These are phyloP conservation scores for Ambastaia sidthimunki DNA, from an alignment of 2,797 vertebrate species.

Conservation along the genomic window DNA sequence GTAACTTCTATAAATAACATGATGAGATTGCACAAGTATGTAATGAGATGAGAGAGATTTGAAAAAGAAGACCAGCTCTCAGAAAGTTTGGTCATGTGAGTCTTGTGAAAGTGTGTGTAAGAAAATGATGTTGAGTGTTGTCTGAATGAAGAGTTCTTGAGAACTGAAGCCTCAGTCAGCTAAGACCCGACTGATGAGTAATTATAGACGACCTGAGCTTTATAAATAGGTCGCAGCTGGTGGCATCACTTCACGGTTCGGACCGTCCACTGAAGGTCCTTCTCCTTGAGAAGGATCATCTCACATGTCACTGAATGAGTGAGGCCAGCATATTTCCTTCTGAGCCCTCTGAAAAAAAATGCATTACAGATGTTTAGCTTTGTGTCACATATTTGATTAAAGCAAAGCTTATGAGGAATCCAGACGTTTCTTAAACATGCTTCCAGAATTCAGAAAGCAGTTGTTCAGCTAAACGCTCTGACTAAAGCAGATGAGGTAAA, in stretches of 20 bases:
- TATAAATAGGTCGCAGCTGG: slow-evolving; percentile 78
- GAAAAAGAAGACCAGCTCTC: not conserved
- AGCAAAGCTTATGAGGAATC: not conserved
- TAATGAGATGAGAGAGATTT: not conserved
- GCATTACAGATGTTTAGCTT: not conserved
- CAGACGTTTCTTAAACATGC: not conserved
- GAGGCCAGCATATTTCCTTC: slow-evolving; percentile 14
- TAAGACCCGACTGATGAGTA: slow-evolving; percentile 51
- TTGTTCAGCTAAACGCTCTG: not conserved
- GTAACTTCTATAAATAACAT: not conserved
- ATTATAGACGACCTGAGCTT: slow-evolving; percentile 61
- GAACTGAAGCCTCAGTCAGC: slow-evolving; percentile 39
- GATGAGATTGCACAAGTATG: not conserved
- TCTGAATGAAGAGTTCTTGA: slow-evolving; percentile 28
- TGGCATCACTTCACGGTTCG: slow-evolving; percentile 61
- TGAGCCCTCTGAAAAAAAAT: not conserved
- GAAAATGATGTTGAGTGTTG: slow-evolving; percentile 3
- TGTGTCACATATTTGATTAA: not conserved
- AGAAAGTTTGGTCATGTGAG: slow-evolving; percentile 19
- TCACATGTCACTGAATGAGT: slow-evolving; percentile 34
- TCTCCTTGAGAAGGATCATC: slow-evolving; percentile 40
- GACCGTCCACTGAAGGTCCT: slow-evolving; percentile 47
- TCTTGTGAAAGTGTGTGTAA: not conserved
- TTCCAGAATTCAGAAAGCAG: not conserved
- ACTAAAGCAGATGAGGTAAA: not conserved